A percentile compares a stretch with the other conserved stretches of the same genome.
Conservation (phyloP, 2,797 vertebrate species). For the Holocentrus rufus region DNA sequence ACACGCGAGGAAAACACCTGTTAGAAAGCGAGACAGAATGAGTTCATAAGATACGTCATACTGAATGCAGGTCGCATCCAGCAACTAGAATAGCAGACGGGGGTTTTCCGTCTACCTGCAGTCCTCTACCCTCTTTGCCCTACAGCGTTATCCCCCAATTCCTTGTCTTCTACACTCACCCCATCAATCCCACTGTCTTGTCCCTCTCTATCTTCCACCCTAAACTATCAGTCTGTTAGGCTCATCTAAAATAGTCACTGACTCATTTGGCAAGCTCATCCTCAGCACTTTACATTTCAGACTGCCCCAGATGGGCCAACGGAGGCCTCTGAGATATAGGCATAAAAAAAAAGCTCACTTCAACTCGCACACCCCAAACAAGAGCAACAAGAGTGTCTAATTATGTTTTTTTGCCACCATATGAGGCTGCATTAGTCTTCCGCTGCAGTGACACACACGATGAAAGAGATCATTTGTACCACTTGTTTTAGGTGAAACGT, state of each 20-base stretch:
- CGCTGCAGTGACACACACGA: constrained; percentile 22
- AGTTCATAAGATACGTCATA: constrained; percentile 8
- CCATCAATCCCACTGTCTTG: neutral
- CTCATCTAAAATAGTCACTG: neutral
- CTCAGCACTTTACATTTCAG: neutral
- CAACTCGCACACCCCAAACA: constrained; percentile 3
- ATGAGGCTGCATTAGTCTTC: constrained; percentile 43
- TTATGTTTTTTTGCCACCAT: constrained; percentile 40
- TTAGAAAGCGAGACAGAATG: constrained; percentile 21
- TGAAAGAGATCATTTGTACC: constrained; percentile 54
- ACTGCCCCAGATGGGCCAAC: constrained; percentile 6
- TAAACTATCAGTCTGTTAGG: neutral
- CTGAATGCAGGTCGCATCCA: too few relatives aligned
- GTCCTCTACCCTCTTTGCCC: too few relatives aligned
- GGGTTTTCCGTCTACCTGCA: too few relatives aligned
- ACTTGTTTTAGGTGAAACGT: constrained; percentile 50
- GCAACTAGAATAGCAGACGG: too few relatives aligned
- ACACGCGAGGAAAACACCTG: neutral
- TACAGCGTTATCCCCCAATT: too few relatives aligned
- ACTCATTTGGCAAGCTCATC: constrained; percentile 20
- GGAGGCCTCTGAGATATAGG: constrained; percentile 36
- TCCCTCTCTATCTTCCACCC: neutral
- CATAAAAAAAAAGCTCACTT: neutral
- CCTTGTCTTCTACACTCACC: too few relatives aligned
- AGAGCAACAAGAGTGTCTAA: constrained; percentile 37